Percentiles rank a stretch among this genome's conserved stretches.
Conservation (phyloP, 2,113 vertebrate species). For the Triplophysa tibetana region DNA sequence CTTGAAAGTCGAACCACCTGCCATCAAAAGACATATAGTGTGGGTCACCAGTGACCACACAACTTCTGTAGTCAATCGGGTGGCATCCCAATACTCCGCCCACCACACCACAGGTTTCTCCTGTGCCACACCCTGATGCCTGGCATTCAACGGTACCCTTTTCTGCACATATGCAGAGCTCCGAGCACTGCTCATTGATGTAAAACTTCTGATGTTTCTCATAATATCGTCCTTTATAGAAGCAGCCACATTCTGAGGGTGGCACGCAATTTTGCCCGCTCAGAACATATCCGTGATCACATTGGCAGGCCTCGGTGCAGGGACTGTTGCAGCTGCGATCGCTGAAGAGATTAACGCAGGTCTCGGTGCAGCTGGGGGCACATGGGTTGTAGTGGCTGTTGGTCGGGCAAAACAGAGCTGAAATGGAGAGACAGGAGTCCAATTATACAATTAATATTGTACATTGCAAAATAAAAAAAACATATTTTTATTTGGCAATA, state of each 20-base stretch:
- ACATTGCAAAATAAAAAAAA: too few relatives aligned
- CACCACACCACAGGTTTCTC: slow-evolving; percentile 64
- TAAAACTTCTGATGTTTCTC: slow-evolving; percentile 67
- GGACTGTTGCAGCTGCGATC: slow-evolving; percentile 57
- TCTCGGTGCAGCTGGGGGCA: slow-evolving; percentile 62
- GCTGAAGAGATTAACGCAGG: slow-evolving; percentile 62
- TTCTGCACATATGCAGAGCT: slow-evolving; percentile 67
- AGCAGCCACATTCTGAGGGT: slow-evolving; percentile 75
- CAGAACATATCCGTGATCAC: slow-evolving; percentile 68
- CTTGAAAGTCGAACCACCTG: slow-evolving; percentile 69
- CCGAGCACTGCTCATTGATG: slow-evolving; percentile 54
- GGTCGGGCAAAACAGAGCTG: slow-evolving; percentile 73
- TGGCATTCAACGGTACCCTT: slow-evolving; percentile 63
- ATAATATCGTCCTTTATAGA: slow-evolving; percentile 71
- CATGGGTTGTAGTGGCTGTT: slow-evolving; percentile 79
- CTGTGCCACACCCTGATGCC: slow-evolving; percentile 53
- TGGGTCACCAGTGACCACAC: slow-evolving; percentile 69
- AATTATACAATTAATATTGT: too few relatives aligned
- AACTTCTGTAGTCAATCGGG: slow-evolving; percentile 60
- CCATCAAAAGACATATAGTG: slow-evolving; percentile 73
- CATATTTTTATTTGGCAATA: too few relatives aligned
- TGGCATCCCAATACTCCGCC: slow-evolving; percentile 68
- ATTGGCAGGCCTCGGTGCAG: slow-evolving; percentile 77
- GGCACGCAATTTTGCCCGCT: slow-evolving; percentile 75
- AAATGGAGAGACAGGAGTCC: background rate